Conservation (phyloP, 2,888 invertebrate species). For the Amphimallon solstitiale region DNA sequence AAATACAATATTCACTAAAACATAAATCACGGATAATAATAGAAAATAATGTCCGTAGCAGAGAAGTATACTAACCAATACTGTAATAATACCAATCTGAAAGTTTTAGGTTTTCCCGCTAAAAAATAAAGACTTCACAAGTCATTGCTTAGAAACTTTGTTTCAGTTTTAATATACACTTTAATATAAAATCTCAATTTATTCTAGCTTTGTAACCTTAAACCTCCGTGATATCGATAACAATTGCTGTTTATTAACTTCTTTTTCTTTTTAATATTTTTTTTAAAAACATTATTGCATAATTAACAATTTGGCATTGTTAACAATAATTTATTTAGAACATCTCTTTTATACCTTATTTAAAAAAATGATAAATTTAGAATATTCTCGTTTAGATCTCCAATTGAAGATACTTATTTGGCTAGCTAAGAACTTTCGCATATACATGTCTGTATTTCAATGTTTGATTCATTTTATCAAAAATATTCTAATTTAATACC, state of each 20-base stretch:
- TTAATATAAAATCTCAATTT: constrained; percentile 48
- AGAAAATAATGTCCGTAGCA: constrained; percentile 42
- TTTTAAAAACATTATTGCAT: constrained; percentile 53
- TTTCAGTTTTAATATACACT: constrained; percentile 44
- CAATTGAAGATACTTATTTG: constrained; percentile 40
- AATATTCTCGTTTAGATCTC: constrained; percentile 47
- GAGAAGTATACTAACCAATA: constrained; percentile 41
- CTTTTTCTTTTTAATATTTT: constrained; percentile 26
- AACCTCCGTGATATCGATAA: constrained; percentile 56
- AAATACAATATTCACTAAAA: constrained; percentile 50
- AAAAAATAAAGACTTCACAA: constrained; percentile 34
- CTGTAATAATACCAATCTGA: constrained; percentile 43
- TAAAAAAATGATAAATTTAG: constrained; percentile 54
- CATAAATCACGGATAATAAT: constrained; percentile 51
- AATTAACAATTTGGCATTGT: constrained; percentile 55
- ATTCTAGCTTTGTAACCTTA: constrained; percentile 47
- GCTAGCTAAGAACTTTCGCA: constrained; percentile 44
- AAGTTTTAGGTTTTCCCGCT: constrained; percentile 40
- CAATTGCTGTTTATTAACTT: constrained; percentile 53
- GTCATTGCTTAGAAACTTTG: constrained; percentile 47
- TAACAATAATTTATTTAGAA: constrained; percentile 51
- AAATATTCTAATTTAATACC: constrained; percentile 48
- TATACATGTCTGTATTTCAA: constrained; percentile 8
- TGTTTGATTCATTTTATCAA: constrained; percentile 47
- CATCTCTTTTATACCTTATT: constrained; percentile 39